Evolutionary conservation across 2,797 vertebrate genomes (phyloP).

Genomic region (Oophaga sylvatica): DNA sequence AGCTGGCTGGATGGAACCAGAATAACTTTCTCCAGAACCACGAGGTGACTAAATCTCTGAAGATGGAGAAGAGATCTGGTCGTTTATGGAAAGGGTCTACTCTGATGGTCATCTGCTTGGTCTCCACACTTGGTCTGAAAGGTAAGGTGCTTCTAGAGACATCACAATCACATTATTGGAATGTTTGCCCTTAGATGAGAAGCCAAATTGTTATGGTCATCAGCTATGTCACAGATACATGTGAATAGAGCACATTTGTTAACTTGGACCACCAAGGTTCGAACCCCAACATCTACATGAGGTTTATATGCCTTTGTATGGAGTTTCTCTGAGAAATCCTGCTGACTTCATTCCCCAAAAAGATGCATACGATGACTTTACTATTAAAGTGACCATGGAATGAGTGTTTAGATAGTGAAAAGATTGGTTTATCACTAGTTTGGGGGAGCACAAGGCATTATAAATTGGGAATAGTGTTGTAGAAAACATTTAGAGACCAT

Average conservation of each 20-base stretch:
- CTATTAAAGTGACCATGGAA: too few relatives aligned
- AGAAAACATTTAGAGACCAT: too few relatives aligned
- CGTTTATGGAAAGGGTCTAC: not conserved
- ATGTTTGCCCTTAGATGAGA: not conserved
- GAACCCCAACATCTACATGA: too few relatives aligned
- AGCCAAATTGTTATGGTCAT: not conserved
- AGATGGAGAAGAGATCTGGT: slow-evolving; percentile 5
- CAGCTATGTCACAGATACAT: not conserved
- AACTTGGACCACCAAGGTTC: not conserved
- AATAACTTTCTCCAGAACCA: not conserved
- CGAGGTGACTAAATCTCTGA: not conserved
- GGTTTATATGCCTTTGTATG: too few relatives aligned
- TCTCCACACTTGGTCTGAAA: not conserved
- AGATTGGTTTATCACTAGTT: too few relatives aligned
- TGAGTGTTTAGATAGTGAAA: too few relatives aligned
- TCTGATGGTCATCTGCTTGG: not conserved
- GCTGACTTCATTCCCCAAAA: too few relatives aligned
- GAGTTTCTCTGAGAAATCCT: too few relatives aligned
- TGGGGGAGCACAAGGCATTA: not conserved
- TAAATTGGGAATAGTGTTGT: not conserved
- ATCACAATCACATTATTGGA: not conserved
- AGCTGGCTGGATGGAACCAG: slow-evolving; percentile 1
- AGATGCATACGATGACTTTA: too few relatives aligned
- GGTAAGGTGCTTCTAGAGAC: not conserved
- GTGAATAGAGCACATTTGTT: not conserved